These are phyloP conservation scores for Cryptophagus acutangulus DNA, from an alignment of 2,888 invertebrate species.

Conservation along the genomic window DNA sequence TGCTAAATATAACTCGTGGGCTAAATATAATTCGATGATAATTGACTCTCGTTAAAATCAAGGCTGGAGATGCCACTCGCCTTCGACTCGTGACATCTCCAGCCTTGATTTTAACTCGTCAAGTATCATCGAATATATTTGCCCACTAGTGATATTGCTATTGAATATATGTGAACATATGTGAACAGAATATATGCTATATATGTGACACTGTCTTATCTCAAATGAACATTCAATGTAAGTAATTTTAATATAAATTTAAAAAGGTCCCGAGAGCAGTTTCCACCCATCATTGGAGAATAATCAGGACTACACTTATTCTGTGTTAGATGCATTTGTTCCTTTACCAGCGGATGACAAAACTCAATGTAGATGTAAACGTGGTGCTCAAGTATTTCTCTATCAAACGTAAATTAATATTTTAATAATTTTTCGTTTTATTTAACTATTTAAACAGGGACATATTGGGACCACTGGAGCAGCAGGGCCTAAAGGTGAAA, in stretches of 20 bases:
- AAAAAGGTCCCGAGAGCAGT: constrained; percentile 30
- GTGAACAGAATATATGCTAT: too few species aligned
- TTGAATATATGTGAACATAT: too few species aligned
- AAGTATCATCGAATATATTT: too few species aligned
- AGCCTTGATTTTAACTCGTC: too few species aligned
- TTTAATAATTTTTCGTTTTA: not conserved
- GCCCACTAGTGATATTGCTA: too few species aligned
- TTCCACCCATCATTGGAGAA: constrained; percentile 10
- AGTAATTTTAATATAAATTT: not conserved
- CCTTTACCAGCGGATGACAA: constrained; percentile 50
- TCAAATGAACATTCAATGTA: too few species aligned
- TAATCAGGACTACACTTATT: constrained; percentile 52
- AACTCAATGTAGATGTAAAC: constrained; percentile 58
- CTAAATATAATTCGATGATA: too few species aligned
- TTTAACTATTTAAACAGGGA: constrained; percentile 47
- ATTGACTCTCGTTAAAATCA: too few species aligned
- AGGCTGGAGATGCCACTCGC: too few species aligned
- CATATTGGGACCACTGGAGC: constrained; percentile 58
- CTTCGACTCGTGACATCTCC: too few species aligned
- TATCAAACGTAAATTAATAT: constrained; percentile 30
- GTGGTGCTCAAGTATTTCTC: constrained; percentile 65
- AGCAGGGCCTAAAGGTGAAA: constrained; percentile 59
- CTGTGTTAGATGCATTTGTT: constrained; percentile 58
- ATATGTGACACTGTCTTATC: too few species aligned
- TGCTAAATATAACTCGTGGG: too few species aligned